Percentiles rank a stretch among this genome's conserved stretches.
Evolutionary conservation across 2,797 vertebrate species (phyloP).

Genomic region (Todus mexicanus): DNA sequence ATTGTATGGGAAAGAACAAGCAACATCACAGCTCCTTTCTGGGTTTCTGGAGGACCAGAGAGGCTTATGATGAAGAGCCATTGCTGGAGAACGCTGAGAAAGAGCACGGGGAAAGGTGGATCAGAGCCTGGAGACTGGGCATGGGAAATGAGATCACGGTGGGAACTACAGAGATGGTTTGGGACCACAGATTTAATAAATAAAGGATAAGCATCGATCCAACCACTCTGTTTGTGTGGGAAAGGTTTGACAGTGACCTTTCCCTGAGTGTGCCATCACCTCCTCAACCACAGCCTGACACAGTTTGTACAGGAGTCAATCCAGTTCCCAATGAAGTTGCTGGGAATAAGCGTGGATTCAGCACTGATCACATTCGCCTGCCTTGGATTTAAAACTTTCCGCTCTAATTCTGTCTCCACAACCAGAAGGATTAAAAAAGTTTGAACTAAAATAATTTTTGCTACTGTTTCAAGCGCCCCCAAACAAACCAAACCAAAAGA

Average conservation of each 20-base stretch:
- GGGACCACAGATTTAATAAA: neutral
- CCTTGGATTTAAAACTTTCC: neutral
- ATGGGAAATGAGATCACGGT: accelerated
- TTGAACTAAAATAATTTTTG: neutral
- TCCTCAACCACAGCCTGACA: neutral
- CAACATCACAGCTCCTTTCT: neutral
- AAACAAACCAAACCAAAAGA: neutral
- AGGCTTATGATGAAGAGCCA: neutral
- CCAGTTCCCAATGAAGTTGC: accelerated
- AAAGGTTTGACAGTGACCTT: neutral
- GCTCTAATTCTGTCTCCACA: neutral
- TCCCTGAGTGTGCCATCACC: accelerated
- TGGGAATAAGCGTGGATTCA: neutral
- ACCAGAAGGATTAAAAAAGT: neutral
- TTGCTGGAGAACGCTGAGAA: neutral
- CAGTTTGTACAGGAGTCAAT: accelerated
- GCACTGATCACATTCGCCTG: accelerated
- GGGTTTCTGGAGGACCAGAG: neutral
- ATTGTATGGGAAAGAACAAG: neutral
- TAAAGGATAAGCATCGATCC: neutral
- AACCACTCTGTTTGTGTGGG: accelerated
- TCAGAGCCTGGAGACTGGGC: neutral
- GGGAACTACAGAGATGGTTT: neutral
- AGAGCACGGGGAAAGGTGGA: neutral
- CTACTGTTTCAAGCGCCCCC: neutral